Base-by-base conservation (phyloP, 1,140 invertebrate species). In the Cydia pomonella region DNA sequence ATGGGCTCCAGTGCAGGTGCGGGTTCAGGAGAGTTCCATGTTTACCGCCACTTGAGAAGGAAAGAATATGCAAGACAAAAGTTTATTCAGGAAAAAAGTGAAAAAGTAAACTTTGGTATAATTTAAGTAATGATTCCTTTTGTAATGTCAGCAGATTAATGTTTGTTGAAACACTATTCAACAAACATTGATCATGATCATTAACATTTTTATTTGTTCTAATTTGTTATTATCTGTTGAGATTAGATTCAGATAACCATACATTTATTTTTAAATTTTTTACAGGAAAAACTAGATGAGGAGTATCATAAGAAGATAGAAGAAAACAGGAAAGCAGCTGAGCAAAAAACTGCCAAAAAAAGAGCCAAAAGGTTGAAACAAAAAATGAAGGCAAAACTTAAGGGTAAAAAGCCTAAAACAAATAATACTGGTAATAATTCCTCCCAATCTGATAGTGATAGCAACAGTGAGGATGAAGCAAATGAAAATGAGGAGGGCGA, bases 1-100 rank as follows among this genome's bases (percentile, higher is more conserved):
- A 99, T 99, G 98, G 98, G 97, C 13, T 99, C 98, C 18, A 99
- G 98, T 95, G 98, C 99, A 73, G 99, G 98, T 53, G 99, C 98
- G 73, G 99, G 99, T 21, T 99, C 98, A 85, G 99, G 99, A 69
- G 99, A 99, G 90, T 99, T 99, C 93, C 98, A 99, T 94, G 98
- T 99, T 0, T 99, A 99, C 83, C 94, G 98, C 78, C 98, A 99
- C 94, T 94, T 99, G 21, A 92, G 98, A 50, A 93, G 98, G 72
- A 98, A 99, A 93, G 98, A 99, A 93, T 99, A 98, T 94, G 97
- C 98, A 1, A 94, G 99, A 76, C 98, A 99, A 88, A 98, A 98
- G 90, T 97, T 95, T 83, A 98, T 99, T 85, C 96, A 97, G 87
- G 96, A 98, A 87, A 97, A 97, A 92, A 96, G 96, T 81, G 95